A percentile compares a stretch with the other conserved stretches of the same genome.
phyloP scores from a whole-genome alignment of 2,797 vertebrate genomes.

The Sebastolobus altivelis region DNA sequence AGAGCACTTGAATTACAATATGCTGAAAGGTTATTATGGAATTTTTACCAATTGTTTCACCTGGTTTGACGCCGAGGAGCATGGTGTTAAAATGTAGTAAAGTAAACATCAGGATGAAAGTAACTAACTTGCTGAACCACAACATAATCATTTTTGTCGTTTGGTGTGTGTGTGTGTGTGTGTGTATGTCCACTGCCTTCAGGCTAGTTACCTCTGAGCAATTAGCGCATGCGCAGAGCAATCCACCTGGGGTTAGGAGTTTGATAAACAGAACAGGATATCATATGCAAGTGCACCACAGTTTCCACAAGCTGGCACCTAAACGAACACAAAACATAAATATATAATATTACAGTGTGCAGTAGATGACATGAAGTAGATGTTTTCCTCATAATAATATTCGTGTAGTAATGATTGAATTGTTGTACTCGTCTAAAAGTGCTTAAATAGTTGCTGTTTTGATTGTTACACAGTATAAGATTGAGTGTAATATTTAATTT shows the following conservation, averaged over 20 bases:
- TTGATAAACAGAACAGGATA: conserved; percentile 63
- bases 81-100: neutral
- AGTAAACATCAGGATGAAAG: neutral
- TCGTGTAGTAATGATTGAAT: neutral
- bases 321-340: neutral
- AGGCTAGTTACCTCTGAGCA: conserved; percentile 24
- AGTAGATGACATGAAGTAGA: neutral
- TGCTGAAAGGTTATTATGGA: no score
- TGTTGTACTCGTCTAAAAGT: neutral
- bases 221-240: conserved; percentile 63
- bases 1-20: no score
- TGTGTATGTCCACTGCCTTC: neutral
- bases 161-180: neutral
- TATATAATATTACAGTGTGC: neutral
- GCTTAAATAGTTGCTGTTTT: neutral
- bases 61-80: neutral
- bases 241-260: neutral
- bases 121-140: neutral
- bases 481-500: neutral
- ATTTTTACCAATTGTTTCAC: no score
- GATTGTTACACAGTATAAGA: neutral
- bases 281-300: neutral
- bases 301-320: conserved; percentile 2
- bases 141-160: neutral
- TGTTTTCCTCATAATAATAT: neutral